These are phyloP conservation scores for Heliconius eleuchia DNA, from an alignment of 1,140 invertebrate genomes.

Conservation along the genomic window DNA sequence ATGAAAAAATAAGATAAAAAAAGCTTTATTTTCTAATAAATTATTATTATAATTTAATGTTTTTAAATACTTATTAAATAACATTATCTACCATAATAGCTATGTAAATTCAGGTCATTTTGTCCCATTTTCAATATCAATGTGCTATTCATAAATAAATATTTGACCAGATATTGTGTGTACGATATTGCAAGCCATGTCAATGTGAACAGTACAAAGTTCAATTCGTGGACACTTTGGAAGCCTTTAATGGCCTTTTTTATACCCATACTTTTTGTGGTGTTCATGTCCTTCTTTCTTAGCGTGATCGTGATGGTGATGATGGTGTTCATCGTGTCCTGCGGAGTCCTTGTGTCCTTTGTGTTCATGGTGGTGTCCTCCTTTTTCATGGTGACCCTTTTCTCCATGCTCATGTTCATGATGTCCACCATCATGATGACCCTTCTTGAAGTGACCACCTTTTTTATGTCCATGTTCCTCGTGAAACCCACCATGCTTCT, in stretches of 20 bases:
- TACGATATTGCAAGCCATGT: conserved; percentile 29
- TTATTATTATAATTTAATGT: conserved; percentile 2
- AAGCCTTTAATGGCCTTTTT: conserved; percentile 76
- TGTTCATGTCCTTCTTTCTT: conserved; percentile 84
- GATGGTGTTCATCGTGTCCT: conserved; percentile 81
- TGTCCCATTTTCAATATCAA: conserved; percentile 16
- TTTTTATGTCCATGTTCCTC: conserved; percentile 86
- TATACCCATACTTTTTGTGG: conserved; percentile 80
- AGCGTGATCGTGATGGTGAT: conserved; percentile 84
- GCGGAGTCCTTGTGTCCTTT: conserved; percentile 79
- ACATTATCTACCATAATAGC: conserved; percentile 11
- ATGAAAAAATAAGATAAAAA: background rate
- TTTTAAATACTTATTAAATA: conserved; percentile 33
- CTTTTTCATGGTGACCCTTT: conserved; percentile 86
- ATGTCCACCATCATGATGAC: conserved; percentile 84
- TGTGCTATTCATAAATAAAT: conserved; percentile 43
- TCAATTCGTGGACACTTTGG: background rate
- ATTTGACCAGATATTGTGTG: conserved; percentile 39
- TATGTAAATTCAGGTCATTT: conserved; percentile 5
- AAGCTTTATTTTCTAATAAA: background rate
- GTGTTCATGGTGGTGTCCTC: conserved; percentile 77
- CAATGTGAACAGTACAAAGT: conserved; percentile 26
- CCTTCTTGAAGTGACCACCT: conserved; percentile 86
- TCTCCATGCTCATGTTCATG: conserved; percentile 87
- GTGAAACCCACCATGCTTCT: conserved; percentile 85